Conservation (phyloP, 1,140 invertebrate species). For the Drosophila baimaii region DNA sequence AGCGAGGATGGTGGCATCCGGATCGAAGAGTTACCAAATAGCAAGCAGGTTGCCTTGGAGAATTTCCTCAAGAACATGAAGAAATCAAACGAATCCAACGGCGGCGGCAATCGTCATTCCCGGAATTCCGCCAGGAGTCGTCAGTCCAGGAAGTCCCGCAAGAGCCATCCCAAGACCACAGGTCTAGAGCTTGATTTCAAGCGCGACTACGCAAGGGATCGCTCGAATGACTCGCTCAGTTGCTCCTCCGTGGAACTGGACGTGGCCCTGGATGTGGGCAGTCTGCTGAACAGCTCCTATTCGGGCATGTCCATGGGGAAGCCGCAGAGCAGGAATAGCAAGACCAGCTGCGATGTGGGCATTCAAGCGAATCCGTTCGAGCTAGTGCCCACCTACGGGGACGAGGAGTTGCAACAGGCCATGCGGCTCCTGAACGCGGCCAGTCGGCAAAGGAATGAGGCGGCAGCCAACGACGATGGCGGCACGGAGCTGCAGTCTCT, state of each 20-base stretch:
- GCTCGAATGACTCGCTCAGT: conserved; percentile 58
- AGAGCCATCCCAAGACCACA: conserved; percentile 36
- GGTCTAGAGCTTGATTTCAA: conserved; percentile 58
- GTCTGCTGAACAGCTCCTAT: conserved; percentile 84
- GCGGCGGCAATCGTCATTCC: conserved; percentile 60
- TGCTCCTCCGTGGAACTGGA: conserved; percentile 70
- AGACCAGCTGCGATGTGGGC: conserved; percentile 85
- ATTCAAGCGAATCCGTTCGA: conserved; percentile 87
- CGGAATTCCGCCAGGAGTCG: conserved; percentile 70
- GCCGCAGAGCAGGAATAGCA: conserved; percentile 85
- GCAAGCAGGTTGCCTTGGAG: conserved; percentile 76
- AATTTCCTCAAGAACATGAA: conserved; percentile 74
- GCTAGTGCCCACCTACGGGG: conserved; percentile 84
- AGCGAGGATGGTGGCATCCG: conserved; percentile 83
- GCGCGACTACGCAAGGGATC: conserved; percentile 50
- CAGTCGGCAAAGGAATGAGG: conserved; percentile 63
- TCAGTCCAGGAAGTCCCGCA: conserved; percentile 69
- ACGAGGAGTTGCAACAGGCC: conserved; percentile 75
- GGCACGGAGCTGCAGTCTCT: conserved; percentile 72
- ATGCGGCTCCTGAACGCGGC: conserved; percentile 76
- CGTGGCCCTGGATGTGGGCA: conserved; percentile 52
- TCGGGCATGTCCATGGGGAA: conserved; percentile 85
- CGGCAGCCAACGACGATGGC: conserved; percentile 48
- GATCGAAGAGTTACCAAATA: conserved; percentile 66
- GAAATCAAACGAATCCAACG: conserved; percentile 73